Conservation (phyloP, 2,888 invertebrate genomes). For the Entomobrya multifasciata region DNA sequence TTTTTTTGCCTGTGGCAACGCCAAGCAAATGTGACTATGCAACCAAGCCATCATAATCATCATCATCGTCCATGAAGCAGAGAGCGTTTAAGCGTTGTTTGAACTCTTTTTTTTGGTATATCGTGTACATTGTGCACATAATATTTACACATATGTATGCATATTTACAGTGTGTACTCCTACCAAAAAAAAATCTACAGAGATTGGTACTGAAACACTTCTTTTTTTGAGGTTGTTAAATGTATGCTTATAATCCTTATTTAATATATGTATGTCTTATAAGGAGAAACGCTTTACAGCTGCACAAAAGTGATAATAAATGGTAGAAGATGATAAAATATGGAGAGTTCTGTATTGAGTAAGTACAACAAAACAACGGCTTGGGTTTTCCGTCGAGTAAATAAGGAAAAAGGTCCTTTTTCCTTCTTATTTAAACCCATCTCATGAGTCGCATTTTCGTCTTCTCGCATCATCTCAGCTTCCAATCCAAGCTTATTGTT, state of each 20-base stretch:
- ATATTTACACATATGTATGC: background rate
- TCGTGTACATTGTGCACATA: background rate
- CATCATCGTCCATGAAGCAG: background rate
- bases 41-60: background rate
- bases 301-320: conserved; percentile 18
- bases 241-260: no score
- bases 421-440: background rate
- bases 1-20: conserved; percentile 33
- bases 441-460: background rate
- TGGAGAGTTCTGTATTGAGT: background rate
- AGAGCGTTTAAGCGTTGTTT: conserved; percentile 54
- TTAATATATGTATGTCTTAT: no score
- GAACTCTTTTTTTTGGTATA: conserved; percentile 32
- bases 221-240: no score
- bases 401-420: conserved; percentile 51
- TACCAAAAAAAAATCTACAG: no score
- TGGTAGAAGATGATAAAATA: background rate
- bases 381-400: conserved; percentile 52
- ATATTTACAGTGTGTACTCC: no score
- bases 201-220: no score
- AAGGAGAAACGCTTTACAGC: conserved; percentile 1
- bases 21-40: background rate
- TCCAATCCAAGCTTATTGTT: conserved; percentile 26
- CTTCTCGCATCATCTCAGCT: background rate
- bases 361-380: background rate